These are phyloP conservation scores for Sitta europaea DNA, from an alignment of 2,113 vertebrate species.

Conservation along the genomic window DNA sequence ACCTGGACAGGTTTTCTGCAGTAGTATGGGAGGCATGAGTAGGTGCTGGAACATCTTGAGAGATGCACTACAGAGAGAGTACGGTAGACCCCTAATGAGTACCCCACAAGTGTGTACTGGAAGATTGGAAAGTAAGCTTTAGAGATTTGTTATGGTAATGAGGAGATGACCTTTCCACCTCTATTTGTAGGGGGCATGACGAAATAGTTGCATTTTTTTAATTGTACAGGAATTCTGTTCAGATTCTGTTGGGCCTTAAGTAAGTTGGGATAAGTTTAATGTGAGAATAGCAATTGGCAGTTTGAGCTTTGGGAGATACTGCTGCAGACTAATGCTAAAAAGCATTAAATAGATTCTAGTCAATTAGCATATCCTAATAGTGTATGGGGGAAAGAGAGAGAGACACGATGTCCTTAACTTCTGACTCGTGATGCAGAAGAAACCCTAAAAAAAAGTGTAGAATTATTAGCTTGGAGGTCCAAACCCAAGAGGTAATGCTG, in stretches of 20 bases:
- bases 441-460: neutral
- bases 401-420: neutral
- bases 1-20: neutral
- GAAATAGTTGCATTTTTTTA: neutral
- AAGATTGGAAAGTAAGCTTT: neutral
- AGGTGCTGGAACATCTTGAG: neutral
- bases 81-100: accelerated
- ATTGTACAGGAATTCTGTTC: neutral
- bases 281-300: neutral
- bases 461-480: neutral
- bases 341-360: neutral
- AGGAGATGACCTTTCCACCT: neutral
- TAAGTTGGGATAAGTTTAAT: neutral
- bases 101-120: neutral
- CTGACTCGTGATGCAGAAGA: neutral
- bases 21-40: neutral
- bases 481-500: neutral
- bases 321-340: neutral
- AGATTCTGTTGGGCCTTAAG: neutral
- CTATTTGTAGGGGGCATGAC: neutral
- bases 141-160: neutral
- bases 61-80: neutral
- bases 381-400: neutral
- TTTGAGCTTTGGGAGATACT: neutral
- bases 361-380: neutral